Base-by-base conservation (phyloP, 1,140 invertebrate genomes). In the Helicoverpa armigera region DNA sequence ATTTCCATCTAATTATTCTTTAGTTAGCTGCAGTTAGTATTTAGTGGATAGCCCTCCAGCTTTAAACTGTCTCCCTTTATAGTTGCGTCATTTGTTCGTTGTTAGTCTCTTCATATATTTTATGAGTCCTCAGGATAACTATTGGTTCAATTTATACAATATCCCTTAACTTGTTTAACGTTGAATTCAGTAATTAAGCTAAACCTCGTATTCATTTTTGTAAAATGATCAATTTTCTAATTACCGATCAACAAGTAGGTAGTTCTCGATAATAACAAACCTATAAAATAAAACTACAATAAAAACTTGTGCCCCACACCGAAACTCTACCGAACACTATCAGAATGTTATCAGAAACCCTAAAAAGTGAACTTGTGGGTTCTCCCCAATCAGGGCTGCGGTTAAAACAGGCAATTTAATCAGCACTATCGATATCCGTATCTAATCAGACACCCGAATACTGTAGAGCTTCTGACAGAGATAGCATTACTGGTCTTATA, bases 1-100 rank as follows among this genome's bases (percentile, higher is more conserved):
- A 53, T 70, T 70, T 53, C 48, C 69, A 72, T 72, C 16, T 70
- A 53, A 70, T 70, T 51, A 29, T 65, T 65, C 31, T 65, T 43
- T 43, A 43, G 35, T 43, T n/a, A 65, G 61, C 35, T 65, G 35
- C 12, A 65, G 31, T 31, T 65, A 11, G 13, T 43, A 43, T 35
- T 43, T 43, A 43, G 35, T 43, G 35, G 35, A 43, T 18, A 51
- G 43, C 14, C 13, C 1, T 1, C 35, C n/a, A 67, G 23, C 69
- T 31, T 23, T 29, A 29, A 23, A 70, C 50, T 72, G 9, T 54
- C 48, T 53, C 13, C n/a, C 2, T 2, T 54, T 54, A 72, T 54
- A 12, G 50, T 53, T 23, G 1, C 2, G n/a, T 72, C 53, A 72
- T 72, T 72, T 54, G 4, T 31, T 72, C 69, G 53, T 72, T 54